Evolutionary conservation across 1,140 invertebrate genomes (phyloP).

Genomic region (Cherax quadricarinatus): DNA sequence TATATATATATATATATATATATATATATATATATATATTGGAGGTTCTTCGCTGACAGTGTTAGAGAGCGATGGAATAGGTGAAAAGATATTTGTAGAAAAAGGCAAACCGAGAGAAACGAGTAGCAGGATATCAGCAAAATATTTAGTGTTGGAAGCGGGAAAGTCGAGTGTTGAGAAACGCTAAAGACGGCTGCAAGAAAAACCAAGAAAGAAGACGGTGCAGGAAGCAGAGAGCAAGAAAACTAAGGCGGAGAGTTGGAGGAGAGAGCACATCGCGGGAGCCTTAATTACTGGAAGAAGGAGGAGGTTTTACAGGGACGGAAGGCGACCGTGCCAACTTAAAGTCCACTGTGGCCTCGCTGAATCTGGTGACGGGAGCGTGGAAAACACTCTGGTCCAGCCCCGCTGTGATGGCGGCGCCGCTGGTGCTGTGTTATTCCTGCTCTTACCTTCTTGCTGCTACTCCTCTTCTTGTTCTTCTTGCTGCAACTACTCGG

Average conservation of each 20-base stretch:
- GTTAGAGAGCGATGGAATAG: too few species aligned
- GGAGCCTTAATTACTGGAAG: constrained; percentile 47
- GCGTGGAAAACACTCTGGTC: not conserved
- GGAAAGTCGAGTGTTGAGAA: not conserved
- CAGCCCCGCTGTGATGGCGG: not conserved
- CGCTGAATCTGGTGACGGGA: not conserved
- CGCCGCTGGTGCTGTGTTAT: not conserved
- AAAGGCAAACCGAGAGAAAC: too few species aligned
- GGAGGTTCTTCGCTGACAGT: too few species aligned
- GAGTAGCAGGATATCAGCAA: not conserved
- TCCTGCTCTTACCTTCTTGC: too few species aligned
- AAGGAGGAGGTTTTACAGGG: constrained; percentile 21
- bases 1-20: too few species aligned
- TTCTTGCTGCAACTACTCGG: too few species aligned
- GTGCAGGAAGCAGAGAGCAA: not conserved
- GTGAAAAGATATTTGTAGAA: too few species aligned
- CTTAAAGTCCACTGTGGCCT: not conserved
- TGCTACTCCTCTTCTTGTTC: too few species aligned
- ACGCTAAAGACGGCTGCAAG: not conserved
- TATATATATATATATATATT: too few species aligned
- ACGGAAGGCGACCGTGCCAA: not conserved
- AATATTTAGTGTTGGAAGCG: not conserved
- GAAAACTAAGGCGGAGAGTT: not conserved
- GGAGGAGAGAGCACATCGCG: not conserved
- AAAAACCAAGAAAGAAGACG: not conserved